Percentiles rank a stretch among this genome's conserved stretches.
Conservation (phyloP, 2,113 vertebrate species). For the Podiceps cristatus region DNA sequence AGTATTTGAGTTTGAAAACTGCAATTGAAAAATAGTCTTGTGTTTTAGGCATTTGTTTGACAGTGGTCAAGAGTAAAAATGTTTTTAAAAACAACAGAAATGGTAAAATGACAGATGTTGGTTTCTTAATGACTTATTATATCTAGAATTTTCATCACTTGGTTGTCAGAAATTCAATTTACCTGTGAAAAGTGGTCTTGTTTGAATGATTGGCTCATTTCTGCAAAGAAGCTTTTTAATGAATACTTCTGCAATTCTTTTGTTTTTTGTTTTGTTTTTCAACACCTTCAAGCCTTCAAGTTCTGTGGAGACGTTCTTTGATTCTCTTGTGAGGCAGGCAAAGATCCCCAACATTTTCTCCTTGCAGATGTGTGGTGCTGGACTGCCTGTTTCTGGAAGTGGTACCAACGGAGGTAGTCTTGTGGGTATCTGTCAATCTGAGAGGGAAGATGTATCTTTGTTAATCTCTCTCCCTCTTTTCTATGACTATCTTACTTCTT, state of each 20-base stretch:
- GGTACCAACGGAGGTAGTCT: conserved; percentile 90
- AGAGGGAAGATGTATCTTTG: conserved; percentile 53
- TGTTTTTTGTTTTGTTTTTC: not conserved
- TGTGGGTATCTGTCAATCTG: conserved; percentile 86
- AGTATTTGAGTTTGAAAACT: not conserved
- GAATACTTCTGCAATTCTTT: not conserved
- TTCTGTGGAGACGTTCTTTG: conserved; percentile 93
- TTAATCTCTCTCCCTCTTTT: conserved; percentile 26
- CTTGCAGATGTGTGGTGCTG: conserved; percentile 96
- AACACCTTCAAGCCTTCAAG: conserved; percentile 86
- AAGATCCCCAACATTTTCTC: conserved; percentile 92
- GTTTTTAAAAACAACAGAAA: not conserved
- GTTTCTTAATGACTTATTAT: not conserved
- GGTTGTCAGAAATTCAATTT: not conserved
- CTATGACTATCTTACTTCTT: not conserved
- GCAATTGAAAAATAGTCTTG: not conserved
- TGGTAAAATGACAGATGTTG: not conserved
- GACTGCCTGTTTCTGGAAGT: conserved; percentile 78
- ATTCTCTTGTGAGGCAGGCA: conserved; percentile 89
- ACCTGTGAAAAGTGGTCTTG: not conserved
- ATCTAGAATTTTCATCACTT: not conserved
- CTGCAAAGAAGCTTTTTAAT: not conserved
- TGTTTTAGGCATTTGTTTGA: not conserved
- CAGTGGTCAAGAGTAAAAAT: conserved; percentile 16
- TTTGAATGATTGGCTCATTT: not conserved